Percentiles rank a stretch among this genome's conserved stretches.
Evolutionary conservation across 2,113 vertebrate genomes (phyloP).

Genomic region (Typhlomys cinereus): DNA sequence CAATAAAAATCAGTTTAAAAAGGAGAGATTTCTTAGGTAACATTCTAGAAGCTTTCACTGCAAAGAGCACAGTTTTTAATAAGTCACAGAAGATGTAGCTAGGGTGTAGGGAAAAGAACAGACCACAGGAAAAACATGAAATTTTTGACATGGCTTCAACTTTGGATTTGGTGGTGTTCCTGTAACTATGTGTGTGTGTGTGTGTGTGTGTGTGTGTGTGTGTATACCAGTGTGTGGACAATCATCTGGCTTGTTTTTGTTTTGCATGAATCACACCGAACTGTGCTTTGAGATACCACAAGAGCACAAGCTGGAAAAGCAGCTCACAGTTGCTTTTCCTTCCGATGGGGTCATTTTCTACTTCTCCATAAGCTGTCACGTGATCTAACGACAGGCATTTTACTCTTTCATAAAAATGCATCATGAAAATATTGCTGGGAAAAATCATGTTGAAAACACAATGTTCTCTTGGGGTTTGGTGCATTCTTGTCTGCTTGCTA

Average conservation of each 20-base stretch:
- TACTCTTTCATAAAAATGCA: conserved; percentile 10
- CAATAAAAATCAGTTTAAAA: neutral
- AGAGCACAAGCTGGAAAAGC: neutral
- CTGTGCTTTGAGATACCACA: neutral
- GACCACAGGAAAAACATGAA: neutral
- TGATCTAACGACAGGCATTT: neutral
- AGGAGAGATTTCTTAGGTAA: neutral
- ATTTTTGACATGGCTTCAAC: neutral
- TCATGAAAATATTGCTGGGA: neutral
- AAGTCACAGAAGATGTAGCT: neutral
- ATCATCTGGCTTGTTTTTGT: neutral
- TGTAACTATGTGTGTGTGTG: too few relatives aligned
- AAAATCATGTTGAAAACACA: neutral
- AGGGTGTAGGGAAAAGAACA: neutral
- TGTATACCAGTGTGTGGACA: neutral
- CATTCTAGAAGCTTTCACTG: neutral
- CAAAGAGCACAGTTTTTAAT: neutral
- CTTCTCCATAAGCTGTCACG: neutral
- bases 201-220: too few relatives aligned
- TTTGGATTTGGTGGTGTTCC: neutral
- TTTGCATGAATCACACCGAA: neutral
- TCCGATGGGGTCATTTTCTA: neutral
- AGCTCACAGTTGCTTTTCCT: neutral
- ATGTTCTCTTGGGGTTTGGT: neutral
- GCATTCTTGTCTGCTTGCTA: neutral